Base-by-base conservation (phyloP, 2,113 vertebrate genomes). In the Gobiocypris rarus region DNA sequence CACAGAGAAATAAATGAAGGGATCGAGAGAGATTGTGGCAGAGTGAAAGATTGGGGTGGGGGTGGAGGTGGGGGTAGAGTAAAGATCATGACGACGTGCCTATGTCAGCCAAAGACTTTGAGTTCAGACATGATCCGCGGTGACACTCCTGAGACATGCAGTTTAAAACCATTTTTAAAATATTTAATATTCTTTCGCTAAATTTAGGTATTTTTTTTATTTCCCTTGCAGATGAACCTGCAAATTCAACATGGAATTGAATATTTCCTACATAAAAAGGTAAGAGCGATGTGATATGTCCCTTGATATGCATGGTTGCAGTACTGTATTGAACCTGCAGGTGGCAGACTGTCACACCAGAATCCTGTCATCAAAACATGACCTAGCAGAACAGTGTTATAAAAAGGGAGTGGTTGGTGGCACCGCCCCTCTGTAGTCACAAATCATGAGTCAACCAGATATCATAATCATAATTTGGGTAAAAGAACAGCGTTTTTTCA, bases 281-380 rank as follows among this genome's bases (percentile, higher is more conserved):
- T 82, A 81, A 50, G 80, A 56, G 31, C 24, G 3, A 38, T 24
- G 24, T 54, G 63, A 70, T 14, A 13, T 63, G 3, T 54, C 45
- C 28, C 28, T 38, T 56, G 4, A 31, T 56, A 17, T 73, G 26
- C 52, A 54, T 56, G 31, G 31, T 24, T 75, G 86, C 31, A 86
- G 63, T 86, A 63, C 88, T 89, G 85, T 81, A 71, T 58, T 52
- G 84, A 84, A 83, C 92, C 93, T 94, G 91, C 89, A 92, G 92
- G 87, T 91, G 92, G 89, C 90, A 89, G 89, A 90, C 87, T 90
- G 89, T 88, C 87, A 87, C 83, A 81, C 73, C 71, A 70, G 84
- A 83, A 54, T 63, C 43, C 10, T 71, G 70, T 78, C 50, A 73
- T 67, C 73, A 71, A 71, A 83, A 65, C 85, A 86, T 88, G 85